Percentiles rank a stretch among this genome's conserved stretches.
phyloP scores from a whole-genome alignment of 2,888 invertebrate species.

The Cactoblastis cactorum region DNA sequence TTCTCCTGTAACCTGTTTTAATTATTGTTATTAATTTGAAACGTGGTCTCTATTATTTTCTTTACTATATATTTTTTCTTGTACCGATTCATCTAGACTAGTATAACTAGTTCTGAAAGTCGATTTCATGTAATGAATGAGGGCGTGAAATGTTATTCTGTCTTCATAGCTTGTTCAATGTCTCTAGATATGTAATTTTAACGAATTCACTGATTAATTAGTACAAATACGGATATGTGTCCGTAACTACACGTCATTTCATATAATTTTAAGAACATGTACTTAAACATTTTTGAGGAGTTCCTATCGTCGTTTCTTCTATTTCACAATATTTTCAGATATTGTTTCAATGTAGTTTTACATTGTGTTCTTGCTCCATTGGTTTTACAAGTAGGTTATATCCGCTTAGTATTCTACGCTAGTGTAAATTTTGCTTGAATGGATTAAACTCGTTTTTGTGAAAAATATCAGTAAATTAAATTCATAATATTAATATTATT shows the following conservation, averaged over 20 bases:
- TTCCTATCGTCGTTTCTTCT: not conserved
- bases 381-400: not conserved
- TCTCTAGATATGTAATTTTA: conserved; percentile 3
- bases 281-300: not conserved
- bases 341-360: not conserved
- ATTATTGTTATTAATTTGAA: not conserved
- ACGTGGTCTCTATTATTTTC: not conserved
- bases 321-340: not conserved
- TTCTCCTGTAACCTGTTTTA: not conserved
- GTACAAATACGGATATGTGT: conserved; percentile 2
- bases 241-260: not conserved
- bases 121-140: not conserved
- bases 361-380: not conserved
- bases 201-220: not conserved
- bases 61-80: not conserved
- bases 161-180: conserved; percentile 6
- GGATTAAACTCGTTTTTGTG: not conserved
- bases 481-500: not conserved
- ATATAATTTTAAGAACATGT: not conserved
- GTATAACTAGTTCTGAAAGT: not conserved
- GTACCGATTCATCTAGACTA: not conserved
- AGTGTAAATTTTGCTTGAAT: not conserved
- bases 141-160: conserved; percentile 6
- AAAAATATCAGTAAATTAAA: not conserved
- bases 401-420: not conserved